phyloP scores from a whole-genome alignment of 64 coral and sea anemone genomes.

The Porites australiensis region DNA sequence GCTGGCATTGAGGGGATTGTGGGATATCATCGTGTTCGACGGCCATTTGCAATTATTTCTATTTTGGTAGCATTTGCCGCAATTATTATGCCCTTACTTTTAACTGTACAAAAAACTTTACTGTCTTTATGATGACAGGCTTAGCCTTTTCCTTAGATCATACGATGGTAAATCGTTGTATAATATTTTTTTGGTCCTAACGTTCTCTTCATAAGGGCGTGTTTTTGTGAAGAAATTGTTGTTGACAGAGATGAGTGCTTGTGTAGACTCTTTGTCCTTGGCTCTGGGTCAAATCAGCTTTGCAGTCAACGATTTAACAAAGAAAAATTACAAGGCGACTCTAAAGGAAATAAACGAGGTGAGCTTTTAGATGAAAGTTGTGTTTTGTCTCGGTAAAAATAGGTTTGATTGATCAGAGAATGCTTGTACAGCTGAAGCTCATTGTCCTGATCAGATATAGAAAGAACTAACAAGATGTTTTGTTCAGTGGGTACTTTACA shows the following conservation, averaged over 20 bases:
- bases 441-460: too few species aligned
- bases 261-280: conserved; percentile 89
- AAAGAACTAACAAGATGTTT: too few species aligned
- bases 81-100: not conserved
- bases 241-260: conserved; percentile 59
- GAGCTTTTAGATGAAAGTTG: not conserved
- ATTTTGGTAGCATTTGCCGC: not conserved
- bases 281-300: conserved; percentile 94
- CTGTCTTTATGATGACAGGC: not conserved
- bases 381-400: not conserved
- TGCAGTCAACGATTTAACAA: conserved; percentile 93
- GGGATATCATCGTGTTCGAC: conserved; percentile 65
- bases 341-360: conserved; percentile 95
- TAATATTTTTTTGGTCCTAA: not conserved
- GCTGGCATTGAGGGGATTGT: conserved; percentile 38
- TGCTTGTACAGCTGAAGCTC: too few species aligned
- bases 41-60: conserved; percentile 68
- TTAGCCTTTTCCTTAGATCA: not conserved
- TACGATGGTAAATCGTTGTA: conserved; percentile 4
- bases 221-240: conserved; percentile 13
- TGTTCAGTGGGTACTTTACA: too few species aligned
- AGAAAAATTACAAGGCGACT: conserved; percentile 96
- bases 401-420: too few species aligned
- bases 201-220: not conserved
- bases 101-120: not conserved